Percentiles rank a stretch among this genome's conserved stretches.
Conservation (phyloP, 1,140 invertebrate genomes). For the Neodiprion lecontei region DNA sequence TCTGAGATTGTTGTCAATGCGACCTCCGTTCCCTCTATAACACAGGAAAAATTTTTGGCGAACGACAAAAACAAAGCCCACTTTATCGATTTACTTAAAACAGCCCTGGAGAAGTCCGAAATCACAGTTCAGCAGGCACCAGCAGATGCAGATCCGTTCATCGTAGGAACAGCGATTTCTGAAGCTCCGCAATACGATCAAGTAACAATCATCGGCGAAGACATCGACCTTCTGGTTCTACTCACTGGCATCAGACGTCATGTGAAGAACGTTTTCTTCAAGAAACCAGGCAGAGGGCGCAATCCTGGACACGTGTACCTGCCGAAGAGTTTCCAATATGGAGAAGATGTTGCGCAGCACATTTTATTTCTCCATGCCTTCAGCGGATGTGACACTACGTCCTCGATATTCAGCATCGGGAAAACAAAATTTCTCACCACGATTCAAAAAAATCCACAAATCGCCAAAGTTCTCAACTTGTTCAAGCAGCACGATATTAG, state of each 20-base stretch:
- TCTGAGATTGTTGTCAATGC: neutral
- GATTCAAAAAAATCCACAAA: neutral
- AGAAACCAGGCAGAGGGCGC: constrained; percentile 32
- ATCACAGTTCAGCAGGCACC: constrained; percentile 10
- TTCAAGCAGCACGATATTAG: neutral
- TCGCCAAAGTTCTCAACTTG: neutral
- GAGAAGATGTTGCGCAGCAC: neutral
- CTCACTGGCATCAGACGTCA: constrained; percentile 36
- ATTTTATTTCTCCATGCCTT: constrained; percentile 32
- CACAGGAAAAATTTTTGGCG: constrained; percentile 21
- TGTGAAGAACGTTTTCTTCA: constrained; percentile 27
- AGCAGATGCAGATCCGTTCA: constrained; percentile 26
- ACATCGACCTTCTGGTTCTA: constrained; percentile 52
- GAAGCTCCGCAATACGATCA: constrained; percentile 27
- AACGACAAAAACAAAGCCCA: constrained; percentile 21
- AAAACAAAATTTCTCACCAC: constrained; percentile 21
- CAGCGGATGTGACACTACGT: constrained; percentile 31
- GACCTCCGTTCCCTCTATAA: constrained; percentile 6
- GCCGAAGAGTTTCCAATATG: neutral
- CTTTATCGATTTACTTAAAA: constrained; percentile 17
- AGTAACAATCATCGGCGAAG: constrained; percentile 47
- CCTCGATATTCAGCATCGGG: constrained; percentile 22
- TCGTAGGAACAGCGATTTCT: constrained; percentile 29
- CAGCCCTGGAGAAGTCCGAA: neutral
- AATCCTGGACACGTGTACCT: constrained; percentile 40